Conservation (phyloP, 1,140 invertebrate species). For the Lanistes nyassanus region DNA sequence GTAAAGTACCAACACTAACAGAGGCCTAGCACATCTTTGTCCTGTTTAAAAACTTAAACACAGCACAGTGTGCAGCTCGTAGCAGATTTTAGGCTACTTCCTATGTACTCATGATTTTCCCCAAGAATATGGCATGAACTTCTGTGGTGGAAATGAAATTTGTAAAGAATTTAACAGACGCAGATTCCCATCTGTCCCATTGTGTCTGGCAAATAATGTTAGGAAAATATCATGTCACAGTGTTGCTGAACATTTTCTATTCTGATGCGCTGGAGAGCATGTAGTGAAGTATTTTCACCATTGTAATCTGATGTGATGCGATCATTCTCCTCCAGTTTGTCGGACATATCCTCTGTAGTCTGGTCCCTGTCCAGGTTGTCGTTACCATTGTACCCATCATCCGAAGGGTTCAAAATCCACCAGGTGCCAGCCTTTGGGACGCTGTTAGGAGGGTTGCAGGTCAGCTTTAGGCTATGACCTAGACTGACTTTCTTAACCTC, state of each 20-base stretch:
- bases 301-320: conserved; percentile 52
- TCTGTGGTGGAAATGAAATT: no score
- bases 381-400: conserved; percentile 23
- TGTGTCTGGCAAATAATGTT: no score
- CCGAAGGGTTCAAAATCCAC: conserved; percentile 35
- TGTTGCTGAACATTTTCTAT: no score
- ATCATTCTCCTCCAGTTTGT: conserved; percentile 38
- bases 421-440: conserved; percentile 30
- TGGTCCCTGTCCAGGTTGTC: background rate
- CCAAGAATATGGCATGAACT: no score
- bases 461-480: conserved; percentile 38
- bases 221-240: no score
- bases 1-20: background rate
- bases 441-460: conserved; percentile 49
- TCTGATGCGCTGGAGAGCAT: no score
- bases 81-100: background rate
- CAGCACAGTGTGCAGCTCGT: background rate
- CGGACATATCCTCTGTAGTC: conserved; percentile 23
- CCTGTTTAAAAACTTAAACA: background rate
- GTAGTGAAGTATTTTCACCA: conserved; percentile 29
- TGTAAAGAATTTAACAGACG: no score
- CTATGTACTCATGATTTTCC: no score
- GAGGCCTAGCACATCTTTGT: no score
- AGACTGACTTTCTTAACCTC: conserved; percentile 19
- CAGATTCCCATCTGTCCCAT: no score